Base-by-base conservation (phyloP, 2,888 invertebrate genomes). In the Coenonympha arcania region DNA sequence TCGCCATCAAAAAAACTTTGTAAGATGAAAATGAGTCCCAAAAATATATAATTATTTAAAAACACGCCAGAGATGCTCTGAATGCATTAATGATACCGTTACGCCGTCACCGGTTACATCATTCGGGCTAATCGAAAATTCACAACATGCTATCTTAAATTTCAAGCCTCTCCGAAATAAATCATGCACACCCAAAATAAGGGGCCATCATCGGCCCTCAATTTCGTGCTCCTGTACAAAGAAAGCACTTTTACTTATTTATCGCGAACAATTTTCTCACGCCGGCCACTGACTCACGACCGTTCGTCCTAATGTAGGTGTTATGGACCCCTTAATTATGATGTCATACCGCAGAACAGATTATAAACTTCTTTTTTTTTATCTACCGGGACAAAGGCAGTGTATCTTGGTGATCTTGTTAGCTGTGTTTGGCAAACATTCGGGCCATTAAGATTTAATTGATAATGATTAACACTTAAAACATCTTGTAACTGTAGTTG, bases 161-260 rank as follows among this genome's bases (percentile, higher is more conserved):
- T 74, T 75, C 70, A 73, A 73, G 67, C 74, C 73, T 73, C 72
- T 73, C 75, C 63, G 66, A 73, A 73, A 78, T 83, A 82, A 84
- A 82, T 82, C 80, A 82, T 71, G 71, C 69, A 57, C 37, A 51
- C 70, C 65, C 65, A 69, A 77, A 80, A 79, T 73, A 72, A 76
- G 69, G 66, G 59, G 69, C 68, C 68, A 76, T 79, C 76, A 79
- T 76, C 73, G 75, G 75, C 71, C 69, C 71, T 73, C 69, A 74
- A 75, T 79, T 76, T 77, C 61, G 66, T 68, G 72, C 71, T 74
- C 60, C 72, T 73, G 75, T 76, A 77, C 76, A 79, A 84, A 82
- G 84, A 82, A 79, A 81, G 77, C 65, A 80, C 84, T 83, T 76
- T 84, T 85, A 84, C 85, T 83, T 82, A 83, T 83, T 79, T 71